Percentiles rank a stretch among this genome's conserved stretches.
Evolutionary conservation across 92 coral and sea anemone species (phyloP).

Genomic region (Zoanthus solanderi): DNA sequence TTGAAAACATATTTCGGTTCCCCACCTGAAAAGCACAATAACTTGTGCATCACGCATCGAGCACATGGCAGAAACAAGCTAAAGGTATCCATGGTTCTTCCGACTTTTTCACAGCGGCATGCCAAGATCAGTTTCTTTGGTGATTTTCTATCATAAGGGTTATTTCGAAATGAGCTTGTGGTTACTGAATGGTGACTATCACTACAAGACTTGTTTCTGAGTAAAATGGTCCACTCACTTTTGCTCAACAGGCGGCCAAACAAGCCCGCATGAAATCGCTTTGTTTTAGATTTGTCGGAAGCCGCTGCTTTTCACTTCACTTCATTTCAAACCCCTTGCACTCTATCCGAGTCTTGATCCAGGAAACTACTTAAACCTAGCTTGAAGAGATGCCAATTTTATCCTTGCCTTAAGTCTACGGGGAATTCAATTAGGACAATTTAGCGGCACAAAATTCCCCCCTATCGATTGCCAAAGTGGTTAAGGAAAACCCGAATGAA

Average conservation of each 20-base stretch:
- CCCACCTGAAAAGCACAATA: conserved; percentile 47
- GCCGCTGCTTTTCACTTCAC: conserved; percentile 20
- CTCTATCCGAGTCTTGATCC: background rate
- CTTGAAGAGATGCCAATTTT: background rate
- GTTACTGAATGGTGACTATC: conserved; percentile 16
- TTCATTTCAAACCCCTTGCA: conserved; percentile 18
- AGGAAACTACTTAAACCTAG: background rate
- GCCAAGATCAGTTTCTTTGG: conserved; percentile 36
- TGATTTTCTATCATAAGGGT: conserved; percentile 32
- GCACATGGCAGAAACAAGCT: conserved; percentile 31
- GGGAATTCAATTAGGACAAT: conserved; percentile 47
- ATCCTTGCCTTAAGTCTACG: conserved; percentile 11
- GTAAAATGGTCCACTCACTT: conserved; percentile 2
- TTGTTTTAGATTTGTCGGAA: conserved; percentile 30
- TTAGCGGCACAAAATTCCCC: conserved; percentile 37
- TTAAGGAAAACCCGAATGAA: conserved; percentile 43
- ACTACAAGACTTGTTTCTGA: conserved; percentile 15
- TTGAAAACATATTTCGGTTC: conserved; percentile 32
- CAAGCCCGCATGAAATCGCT: conserved; percentile 24
- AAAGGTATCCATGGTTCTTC: background rate
- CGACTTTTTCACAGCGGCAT: conserved; percentile 27
- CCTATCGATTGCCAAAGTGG: conserved; percentile 45
- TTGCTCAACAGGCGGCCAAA: conserved; percentile 38
- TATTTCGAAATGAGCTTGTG: conserved; percentile 29
- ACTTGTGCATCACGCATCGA: conserved; percentile 26